These are phyloP conservation scores for Conistra vaccinii DNA, from an alignment of 2,888 invertebrate species.

Conservation along the genomic window DNA sequence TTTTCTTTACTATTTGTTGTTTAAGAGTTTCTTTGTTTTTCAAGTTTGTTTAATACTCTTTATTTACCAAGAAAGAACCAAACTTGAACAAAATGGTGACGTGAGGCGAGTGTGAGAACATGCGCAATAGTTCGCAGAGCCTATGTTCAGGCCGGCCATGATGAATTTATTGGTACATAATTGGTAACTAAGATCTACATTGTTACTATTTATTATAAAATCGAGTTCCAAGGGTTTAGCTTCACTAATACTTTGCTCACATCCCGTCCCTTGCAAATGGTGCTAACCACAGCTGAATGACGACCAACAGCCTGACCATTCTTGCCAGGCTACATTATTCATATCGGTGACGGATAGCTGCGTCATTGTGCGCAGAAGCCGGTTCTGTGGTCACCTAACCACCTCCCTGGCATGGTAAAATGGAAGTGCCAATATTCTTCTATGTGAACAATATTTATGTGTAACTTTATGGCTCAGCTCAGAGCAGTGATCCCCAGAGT, in stretches of 20 bases:
- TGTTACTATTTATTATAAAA: neutral
- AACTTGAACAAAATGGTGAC: too few species aligned
- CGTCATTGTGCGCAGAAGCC: neutral
- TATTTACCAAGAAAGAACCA: neutral
- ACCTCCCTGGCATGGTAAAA: neutral
- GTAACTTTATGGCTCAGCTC: neutral
- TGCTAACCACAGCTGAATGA: constrained; percentile 12
- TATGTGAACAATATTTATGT: neutral
- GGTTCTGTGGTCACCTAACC: constrained; percentile 8
- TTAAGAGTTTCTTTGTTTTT: neutral
- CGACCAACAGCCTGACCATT: neutral
- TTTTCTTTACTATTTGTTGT: constrained; percentile 10
- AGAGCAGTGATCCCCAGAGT: neutral
- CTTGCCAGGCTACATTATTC: constrained; percentile 25
- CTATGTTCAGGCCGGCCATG: too few species aligned
- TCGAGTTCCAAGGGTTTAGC: neutral
- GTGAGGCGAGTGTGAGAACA: too few species aligned
- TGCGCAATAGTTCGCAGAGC: too few species aligned
- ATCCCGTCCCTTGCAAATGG: neutral
- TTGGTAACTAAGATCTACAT: neutral
- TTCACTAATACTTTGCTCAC: neutral
- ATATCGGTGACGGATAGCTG: neutral
- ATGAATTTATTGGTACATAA: too few species aligned
- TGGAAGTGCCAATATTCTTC: neutral
- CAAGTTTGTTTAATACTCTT: neutral